Evolutionary conservation across 2,888 invertebrate genomes (phyloP).

Genomic region (Euzetes globulus): DNA sequence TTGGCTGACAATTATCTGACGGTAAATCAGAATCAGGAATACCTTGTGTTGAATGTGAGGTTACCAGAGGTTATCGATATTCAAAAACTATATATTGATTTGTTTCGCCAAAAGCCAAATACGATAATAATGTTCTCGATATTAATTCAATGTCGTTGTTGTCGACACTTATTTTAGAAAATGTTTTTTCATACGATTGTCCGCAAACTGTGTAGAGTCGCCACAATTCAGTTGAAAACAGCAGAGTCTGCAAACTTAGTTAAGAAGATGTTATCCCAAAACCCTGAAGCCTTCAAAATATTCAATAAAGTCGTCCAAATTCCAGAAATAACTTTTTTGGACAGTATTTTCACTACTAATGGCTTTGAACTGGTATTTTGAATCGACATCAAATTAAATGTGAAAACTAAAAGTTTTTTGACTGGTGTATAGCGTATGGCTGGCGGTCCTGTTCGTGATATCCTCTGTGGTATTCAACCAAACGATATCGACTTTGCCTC

Average conservation of each 20-base stretch:
- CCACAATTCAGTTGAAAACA: slow-evolving; percentile 32
- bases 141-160: background rate
- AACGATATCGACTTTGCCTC: slow-evolving; percentile 97
- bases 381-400: background rate
- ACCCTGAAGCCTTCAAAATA: background rate
- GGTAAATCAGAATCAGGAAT: background rate
- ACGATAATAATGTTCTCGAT: background rate
- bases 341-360: slow-evolving; percentile 7
- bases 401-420: background rate
- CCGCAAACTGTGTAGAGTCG: background rate
- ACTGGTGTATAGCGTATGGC: slow-evolving; percentile 64
- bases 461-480: slow-evolving; percentile 67
- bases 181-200: background rate
- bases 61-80: slow-evolving; percentile 20
- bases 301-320: slow-evolving; percentile 21
- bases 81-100: background rate
- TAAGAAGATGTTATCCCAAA: background rate
- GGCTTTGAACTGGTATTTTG: slow-evolving; percentile 33
- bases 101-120: background rate
- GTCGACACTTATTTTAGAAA: slow-evolving; percentile 1
- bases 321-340: slow-evolving; percentile 26
- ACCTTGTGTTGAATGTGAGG: slow-evolving; percentile 13
- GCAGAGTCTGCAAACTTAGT: slow-evolving; percentile 21
- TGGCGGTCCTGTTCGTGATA: slow-evolving; percentile 90
- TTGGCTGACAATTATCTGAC: background rate